Base-by-base conservation (phyloP, 2,888 invertebrate species). In the Laspeyria flexula region DNA sequence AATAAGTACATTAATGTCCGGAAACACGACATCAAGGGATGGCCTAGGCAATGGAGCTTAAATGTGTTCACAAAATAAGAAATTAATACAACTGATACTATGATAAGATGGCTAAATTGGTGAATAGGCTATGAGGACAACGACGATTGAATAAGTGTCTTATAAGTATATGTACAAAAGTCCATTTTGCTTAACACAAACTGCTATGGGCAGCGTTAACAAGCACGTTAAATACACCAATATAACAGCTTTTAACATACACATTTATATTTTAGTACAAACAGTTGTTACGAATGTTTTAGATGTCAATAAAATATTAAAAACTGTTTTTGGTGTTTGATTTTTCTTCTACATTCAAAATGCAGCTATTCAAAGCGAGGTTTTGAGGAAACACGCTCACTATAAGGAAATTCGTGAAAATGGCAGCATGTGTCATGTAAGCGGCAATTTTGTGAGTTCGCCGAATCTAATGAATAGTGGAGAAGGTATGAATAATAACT, bases 231-330 rank as follows among this genome's bases (percentile, higher is more conserved):
- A 75, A 76, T 79, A 86, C 83, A 86, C 80, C 61, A 77, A 79
- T 80, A 84, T 88, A 89, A 88, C 86, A 81, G 88, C 89, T 88
- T 69, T 55, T 90, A 88, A 84, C 83, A 82, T 83, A 88, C 89
- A 90, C 88, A 83, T 88, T 89, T 89, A 89, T 89, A 90, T 90
- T 88, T 90, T 91, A 91, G 90, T 91, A 90, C 90, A 90, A 91
- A 90, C 85, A 86, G 85, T 88, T 90, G 90, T 89, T 90, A 90
- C 78, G 80, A 88, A 88, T 82, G 82, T 88, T 88, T 87, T 90
- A 91, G 90, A 90, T 90, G 90, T 90, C 89, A 92, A 90, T 91
- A 91, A 91, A 91, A 82, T 69, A 73, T 75, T 75, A 81, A 83
- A 86, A 77, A 21, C 0, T 66, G 50, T 73, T 75, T 73, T 79